Conservation (phyloP, 2,113 vertebrate genomes). For the Percopsis transmontana region DNA sequence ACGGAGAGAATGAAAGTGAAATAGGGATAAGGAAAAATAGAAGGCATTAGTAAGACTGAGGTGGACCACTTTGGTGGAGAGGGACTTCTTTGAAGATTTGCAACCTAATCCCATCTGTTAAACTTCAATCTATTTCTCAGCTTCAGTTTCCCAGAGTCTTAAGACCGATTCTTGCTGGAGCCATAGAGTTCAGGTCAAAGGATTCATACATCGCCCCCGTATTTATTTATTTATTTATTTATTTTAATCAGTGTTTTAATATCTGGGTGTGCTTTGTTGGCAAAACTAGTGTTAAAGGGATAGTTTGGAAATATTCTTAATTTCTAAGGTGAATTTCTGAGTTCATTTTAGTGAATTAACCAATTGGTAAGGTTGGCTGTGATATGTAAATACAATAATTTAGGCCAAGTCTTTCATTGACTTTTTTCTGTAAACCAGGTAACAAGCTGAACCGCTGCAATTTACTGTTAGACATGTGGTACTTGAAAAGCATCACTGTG, state of each 20-base stretch:
- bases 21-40: conserved; percentile 41
- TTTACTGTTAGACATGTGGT: not conserved
- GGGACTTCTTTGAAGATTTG: conserved; percentile 74
- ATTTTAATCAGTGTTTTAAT: conserved; percentile 41
- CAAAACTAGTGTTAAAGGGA: conserved; percentile 34
- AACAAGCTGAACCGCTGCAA: not conserved
- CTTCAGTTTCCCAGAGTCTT: conserved; percentile 68
- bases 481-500: not conserved
- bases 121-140: conserved; percentile 50
- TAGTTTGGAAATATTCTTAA: not conserved
- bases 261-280: conserved; percentile 45
- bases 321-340: too few relatives aligned
- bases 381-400: too few relatives aligned
- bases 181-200: conserved; percentile 53
- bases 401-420: too few relatives aligned
- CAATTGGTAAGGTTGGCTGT: too few relatives aligned
- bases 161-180: conserved; percentile 57
- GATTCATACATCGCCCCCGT: conserved; percentile 47
- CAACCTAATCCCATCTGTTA: conserved; percentile 70
- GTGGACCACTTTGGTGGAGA: conserved; percentile 48
- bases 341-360: too few relatives aligned
- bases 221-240: conserved; percentile 36
- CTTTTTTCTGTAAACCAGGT: not conserved
- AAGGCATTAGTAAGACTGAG: conserved; percentile 62
- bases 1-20: conserved; percentile 12